Evolutionary conservation across 2,888 invertebrate genomes (phyloP), one percentile per base, ranked within the genome.

Genomic region (Andrena praecox): DNA sequence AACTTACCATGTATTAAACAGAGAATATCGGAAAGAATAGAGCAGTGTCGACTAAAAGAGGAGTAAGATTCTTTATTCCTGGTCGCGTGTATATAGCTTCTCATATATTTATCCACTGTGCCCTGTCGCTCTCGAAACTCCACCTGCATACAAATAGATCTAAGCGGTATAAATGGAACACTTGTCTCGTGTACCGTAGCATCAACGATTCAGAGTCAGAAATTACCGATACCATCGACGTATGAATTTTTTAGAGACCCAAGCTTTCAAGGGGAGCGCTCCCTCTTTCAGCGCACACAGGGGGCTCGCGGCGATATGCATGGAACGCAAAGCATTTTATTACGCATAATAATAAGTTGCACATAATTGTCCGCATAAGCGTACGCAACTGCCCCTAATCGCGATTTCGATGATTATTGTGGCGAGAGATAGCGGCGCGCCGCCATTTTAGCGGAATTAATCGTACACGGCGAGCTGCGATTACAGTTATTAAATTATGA

Each of bases 401-500:
- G 78, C 70, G 77, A 86, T 84, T 54, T 62, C 77, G 68, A 78
- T 74, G 82, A 87, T 82, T 77, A 80, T 84, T 80, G 63, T 60
- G 80, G 64, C 31, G 78, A 75, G 80, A 84, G 78, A 80, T 75
- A 79, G 82, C 82, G 79, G 24, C 31, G 66, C 60, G 84, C 35
- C 60, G 84, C 35, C 70, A 72, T 86, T 87, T 77, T 62, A 74
- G 42, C 73, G 50, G 62, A 87, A 87, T 87, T 87, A 87, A 84
- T 87, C 81, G 79, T 68, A 75, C 77, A 73, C 29, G 48, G 71
- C 67, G 29, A 72, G 74, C 63, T 68, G 85, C 62, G 80, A 77
- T 80, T 78, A 70, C 67, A 29, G 72, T 86, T 80, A 85, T 84
- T 86, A 86, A 86, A 86, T 84, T 77, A 84, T 66, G 69, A 79